A percentile compares a stretch with the other conserved stretches of the same genome.
These are phyloP conservation scores for Helogale parvula DNA, from an alignment of 2,113 vertebrate species.

Conservation along the genomic window DNA sequence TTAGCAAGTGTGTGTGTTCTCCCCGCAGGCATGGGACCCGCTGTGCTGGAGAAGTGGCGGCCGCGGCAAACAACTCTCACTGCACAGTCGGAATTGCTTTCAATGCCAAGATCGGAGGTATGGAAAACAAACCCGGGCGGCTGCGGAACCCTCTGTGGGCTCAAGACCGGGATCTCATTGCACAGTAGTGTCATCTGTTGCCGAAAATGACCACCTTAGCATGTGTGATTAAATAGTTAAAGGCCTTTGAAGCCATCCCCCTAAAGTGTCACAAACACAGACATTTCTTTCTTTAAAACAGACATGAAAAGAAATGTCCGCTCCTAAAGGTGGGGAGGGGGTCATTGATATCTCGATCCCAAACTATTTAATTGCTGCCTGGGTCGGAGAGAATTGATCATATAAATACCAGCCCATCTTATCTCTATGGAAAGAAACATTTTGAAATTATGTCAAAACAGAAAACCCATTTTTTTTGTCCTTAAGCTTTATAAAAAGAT, in stretches of 20 bases:
- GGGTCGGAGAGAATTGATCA: neutral
- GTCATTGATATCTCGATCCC: neutral
- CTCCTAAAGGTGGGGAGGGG: neutral
- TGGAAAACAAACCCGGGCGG: conserved; percentile 73
- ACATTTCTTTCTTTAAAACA: conserved; percentile 29
- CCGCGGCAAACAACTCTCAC: conserved; percentile 98
- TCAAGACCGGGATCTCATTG: conserved; percentile 35
- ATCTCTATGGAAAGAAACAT: conserved; percentile 6
- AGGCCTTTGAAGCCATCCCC: conserved; percentile 19
- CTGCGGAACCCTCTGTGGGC: conserved; percentile 50
- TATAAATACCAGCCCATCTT: neutral
- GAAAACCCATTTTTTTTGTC: neutral
- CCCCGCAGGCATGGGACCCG: conserved; percentile 96
- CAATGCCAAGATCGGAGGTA: conserved; percentile 98
- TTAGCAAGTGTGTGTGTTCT: conserved; percentile 83
- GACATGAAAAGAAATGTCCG: neutral
- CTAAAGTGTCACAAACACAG: neutral
- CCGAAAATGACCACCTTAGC: conserved; percentile 29
- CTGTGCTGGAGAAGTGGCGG: conserved; percentile 98
- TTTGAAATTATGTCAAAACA: conserved; percentile 39
- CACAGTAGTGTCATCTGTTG: neutral
- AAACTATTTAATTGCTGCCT: neutral
- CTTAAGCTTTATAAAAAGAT: neutral
- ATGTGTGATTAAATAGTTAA: neutral
- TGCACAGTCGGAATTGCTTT: conserved; percentile 99